Conservation (phyloP, 2,888 invertebrate genomes). For the Hydroisotoma schaefferi region DNA sequence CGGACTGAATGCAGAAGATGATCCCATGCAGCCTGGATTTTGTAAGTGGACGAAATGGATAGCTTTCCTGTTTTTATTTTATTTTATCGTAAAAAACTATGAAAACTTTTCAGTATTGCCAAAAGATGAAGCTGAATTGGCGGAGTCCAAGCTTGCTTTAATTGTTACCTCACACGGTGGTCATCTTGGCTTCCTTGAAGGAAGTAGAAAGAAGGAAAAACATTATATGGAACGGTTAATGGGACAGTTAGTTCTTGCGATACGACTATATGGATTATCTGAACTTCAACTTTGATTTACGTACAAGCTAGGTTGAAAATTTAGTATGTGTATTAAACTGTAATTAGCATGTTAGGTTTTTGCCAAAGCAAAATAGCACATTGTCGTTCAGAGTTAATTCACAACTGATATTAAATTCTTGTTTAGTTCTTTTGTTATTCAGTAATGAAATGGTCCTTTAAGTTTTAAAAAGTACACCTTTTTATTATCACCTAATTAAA, state of each 20-base stretch:
- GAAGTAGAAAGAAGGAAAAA: constrained; percentile 49
- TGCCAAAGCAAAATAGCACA: no score
- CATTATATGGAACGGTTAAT: constrained; percentile 36
- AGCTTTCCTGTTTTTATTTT: neutral
- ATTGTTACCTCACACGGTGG: constrained; percentile 71
- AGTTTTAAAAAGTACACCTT: no score
- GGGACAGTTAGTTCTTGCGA: constrained; percentile 19
- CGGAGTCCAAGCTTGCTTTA: constrained; percentile 65
- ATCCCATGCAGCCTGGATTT: constrained; percentile 78
- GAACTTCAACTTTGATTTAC: constrained; percentile 4
- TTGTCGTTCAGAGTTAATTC: no score
- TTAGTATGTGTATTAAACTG: no score
- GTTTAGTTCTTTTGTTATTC: no score
- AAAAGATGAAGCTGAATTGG: constrained; percentile 58
- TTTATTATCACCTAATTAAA: no score
- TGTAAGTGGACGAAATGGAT: constrained; percentile 54
- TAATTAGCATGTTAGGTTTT: no score
- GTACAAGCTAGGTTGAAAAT: no score
- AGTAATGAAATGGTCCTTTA: no score
- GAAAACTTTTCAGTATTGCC: constrained; percentile 56
- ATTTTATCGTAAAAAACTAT: neutral
- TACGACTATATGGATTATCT: constrained; percentile 14
- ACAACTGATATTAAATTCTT: no score
- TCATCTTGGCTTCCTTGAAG: constrained; percentile 76
- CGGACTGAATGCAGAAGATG: constrained; percentile 80